Evolutionary conservation across 92 coral and sea anemone genomes (phyloP).

Genomic region (Montipora capitata): DNA sequence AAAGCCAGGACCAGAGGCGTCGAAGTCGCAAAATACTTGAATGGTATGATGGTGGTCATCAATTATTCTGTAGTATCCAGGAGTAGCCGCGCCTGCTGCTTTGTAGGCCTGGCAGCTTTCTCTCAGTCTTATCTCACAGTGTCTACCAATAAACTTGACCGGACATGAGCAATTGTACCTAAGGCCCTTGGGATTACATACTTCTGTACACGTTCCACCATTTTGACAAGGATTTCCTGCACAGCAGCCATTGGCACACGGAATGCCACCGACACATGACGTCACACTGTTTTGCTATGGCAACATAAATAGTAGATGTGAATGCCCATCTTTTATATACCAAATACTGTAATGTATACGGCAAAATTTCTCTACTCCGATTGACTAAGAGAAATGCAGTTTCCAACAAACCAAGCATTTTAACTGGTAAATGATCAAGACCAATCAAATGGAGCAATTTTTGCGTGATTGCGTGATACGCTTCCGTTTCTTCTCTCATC

Average conservation of each 20-base stretch:
- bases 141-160: conserved; percentile 12
- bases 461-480: too few species aligned
- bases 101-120: conserved; percentile 24
- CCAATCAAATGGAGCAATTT: too few species aligned
- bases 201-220: conserved; percentile 32
- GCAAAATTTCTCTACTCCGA: too few species aligned
- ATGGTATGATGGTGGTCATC: background rate
- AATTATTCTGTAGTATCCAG: conserved; percentile 3
- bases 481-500: too few species aligned
- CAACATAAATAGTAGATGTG: background rate
- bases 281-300: background rate
- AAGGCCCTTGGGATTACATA: conserved; percentile 5
- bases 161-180: conserved; percentile 30
- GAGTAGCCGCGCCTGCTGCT: background rate
- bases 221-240: conserved; percentile 13
- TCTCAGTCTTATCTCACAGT: conserved; percentile 21
- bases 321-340: too few species aligned
- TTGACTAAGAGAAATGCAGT: too few species aligned
- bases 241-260: conserved; percentile 40
- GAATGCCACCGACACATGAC: background rate
- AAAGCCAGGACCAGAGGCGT: conserved; percentile 3
- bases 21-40: conserved; percentile 18
- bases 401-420: too few species aligned
- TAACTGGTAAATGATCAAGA: too few species aligned
- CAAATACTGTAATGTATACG: too few species aligned